A percentile compares a stretch with the other conserved stretches of the same genome.
These are phyloP conservation scores for Monochamus alternatus DNA, from an alignment of 2,888 invertebrate species.

Conservation along the genomic window DNA sequence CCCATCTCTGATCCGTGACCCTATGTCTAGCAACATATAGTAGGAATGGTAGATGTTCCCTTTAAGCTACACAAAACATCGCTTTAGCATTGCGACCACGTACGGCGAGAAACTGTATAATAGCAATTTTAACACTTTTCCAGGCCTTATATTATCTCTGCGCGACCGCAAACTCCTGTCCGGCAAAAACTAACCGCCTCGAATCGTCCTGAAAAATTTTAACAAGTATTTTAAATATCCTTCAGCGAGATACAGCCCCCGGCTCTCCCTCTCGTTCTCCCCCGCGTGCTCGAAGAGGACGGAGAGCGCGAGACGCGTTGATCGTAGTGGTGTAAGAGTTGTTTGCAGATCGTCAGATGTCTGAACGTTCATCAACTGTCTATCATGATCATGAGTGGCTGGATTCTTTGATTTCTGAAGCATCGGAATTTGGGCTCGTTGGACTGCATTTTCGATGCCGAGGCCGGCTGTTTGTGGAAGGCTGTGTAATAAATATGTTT, in stretches of 20 bases:
- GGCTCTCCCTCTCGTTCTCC: not conserved
- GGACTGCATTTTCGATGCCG: conserved; percentile 50
- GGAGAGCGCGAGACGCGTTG: conserved; percentile 26
- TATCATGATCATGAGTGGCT: conserved; percentile 68
- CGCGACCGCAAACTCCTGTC: conserved; percentile 49
- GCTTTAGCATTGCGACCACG: conserved; percentile 61
- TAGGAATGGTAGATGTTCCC: conserved; percentile 22
- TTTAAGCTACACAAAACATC: conserved; percentile 17
- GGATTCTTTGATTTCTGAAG: conserved; percentile 67
- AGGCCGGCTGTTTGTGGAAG: conserved; percentile 38
- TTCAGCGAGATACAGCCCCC: not conserved
- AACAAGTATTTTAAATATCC: conserved; percentile 51
- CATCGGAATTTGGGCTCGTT: conserved; percentile 63
- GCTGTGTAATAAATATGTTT: conserved; percentile 18
- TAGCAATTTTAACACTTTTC: conserved; percentile 67
- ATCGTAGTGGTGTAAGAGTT: conserved; percentile 43
- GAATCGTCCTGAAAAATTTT: conserved; percentile 59
- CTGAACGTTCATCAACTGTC: conserved; percentile 68
- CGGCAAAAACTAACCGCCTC: conserved; percentile 53
- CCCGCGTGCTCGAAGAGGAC: conserved; percentile 12
- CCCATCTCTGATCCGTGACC: not conserved
- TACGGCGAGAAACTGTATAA: conserved; percentile 65
- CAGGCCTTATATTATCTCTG: conserved; percentile 62
- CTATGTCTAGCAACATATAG: not conserved
- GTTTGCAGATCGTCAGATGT: conserved; percentile 64